Conservation (phyloP, 1,140 invertebrate genomes). For the Listronotus oregonensis region DNA sequence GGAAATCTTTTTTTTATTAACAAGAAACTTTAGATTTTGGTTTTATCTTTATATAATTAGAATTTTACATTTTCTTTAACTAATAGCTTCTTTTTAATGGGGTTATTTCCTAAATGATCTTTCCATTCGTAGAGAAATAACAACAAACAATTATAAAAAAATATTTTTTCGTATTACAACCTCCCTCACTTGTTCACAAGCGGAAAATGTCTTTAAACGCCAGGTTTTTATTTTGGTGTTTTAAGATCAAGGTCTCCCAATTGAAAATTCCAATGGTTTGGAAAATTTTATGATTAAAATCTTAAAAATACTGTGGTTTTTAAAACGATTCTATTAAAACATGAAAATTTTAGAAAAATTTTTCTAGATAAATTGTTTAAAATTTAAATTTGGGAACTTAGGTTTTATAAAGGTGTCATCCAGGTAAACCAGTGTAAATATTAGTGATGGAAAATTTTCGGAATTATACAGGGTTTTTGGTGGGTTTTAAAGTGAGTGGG, state of each 20-base stretch:
- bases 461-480: no score
- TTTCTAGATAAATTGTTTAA: no score
- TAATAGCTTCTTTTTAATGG: no score
- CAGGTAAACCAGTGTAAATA: no score
- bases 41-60: no score
- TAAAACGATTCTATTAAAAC: conserved; percentile 7
- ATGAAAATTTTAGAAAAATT: background rate
- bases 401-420: no score
- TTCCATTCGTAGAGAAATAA: conserved; percentile 6
- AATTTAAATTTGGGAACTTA: no score
- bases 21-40: no score
- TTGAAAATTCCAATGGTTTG: conserved; percentile 25
- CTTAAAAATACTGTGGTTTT: conserved; percentile 3
- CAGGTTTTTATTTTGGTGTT: conserved; percentile 34
- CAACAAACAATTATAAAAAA: conserved; percentile 27
- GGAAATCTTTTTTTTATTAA: no score
- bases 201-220: conserved; percentile 17
- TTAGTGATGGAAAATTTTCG: no score
- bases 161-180: conserved; percentile 35
- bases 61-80: no score
- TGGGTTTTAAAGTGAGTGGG: no score
- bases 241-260: conserved; percentile 33
- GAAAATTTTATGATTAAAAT: conserved; percentile 22
- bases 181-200: conserved; percentile 28
- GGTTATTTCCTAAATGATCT: conserved; percentile 25